Base-by-base conservation (phyloP, 2,797 vertebrate species). In the Megaceryle alcyon region DNA sequence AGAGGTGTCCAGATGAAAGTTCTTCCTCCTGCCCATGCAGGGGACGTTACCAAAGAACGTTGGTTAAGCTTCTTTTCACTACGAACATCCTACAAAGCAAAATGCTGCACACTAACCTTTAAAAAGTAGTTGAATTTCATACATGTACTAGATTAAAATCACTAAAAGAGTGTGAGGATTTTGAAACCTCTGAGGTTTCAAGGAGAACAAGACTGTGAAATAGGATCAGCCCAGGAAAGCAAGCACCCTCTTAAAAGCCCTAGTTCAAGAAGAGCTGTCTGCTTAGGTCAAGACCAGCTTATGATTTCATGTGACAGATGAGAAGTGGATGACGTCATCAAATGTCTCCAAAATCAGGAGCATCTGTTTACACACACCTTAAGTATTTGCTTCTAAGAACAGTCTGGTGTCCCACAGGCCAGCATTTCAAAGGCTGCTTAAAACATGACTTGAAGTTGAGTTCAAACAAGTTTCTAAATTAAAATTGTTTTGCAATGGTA, bases 281-380 rank as follows among this genome's bases (percentile, higher is more conserved):
- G n/a, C 35, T 84, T 48, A 75, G 31, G 23, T 75, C 76, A 92
- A 94, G 81, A 77, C 60, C 91, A 95, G 39, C 35, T 81, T 77
- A 49, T 91, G 81, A 43, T 70, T 59, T 77, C 59, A 86, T 46
- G 65, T 64, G 73, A 68, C 39, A 86, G n/a, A 72, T 63, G 68
- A 94, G 66, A 95, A 93, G 60, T 60, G 31, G 68, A 95, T 92
- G 66, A 91, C 80, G 44, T 76, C 60, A 89, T 81, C 81, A 87
- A 94, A 95, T 86, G 31, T 35, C 68, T 93, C 65, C 73, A 91
- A 92, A 93, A 88, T 60, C 39, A 91, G 80, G 33, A 88, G 44
- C 77, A 82, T 71, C 53, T 95, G 43, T 96, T 96, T 92, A 79
- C 35, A 64, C 59, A 88, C 33, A 84, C 80, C 56, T 91, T 79